phyloP scores from a whole-genome alignment of 2,888 invertebrate species.

The Troides oblongomaculatus region DNA sequence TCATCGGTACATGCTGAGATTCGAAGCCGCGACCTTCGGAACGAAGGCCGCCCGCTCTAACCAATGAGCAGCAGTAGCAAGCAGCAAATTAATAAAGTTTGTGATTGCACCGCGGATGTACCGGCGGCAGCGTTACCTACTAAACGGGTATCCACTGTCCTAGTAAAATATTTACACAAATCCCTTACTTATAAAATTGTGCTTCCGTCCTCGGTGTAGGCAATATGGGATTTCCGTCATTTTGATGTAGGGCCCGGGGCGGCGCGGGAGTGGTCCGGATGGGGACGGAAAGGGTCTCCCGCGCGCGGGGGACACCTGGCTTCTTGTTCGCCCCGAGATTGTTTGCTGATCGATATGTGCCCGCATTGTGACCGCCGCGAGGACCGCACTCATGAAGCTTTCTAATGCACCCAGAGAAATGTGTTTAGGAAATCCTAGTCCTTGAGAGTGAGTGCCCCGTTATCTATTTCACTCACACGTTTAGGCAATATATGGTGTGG shows the following conservation, averaged over 20 bases:
- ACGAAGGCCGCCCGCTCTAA: too few relatives aligned
- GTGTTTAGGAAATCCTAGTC: conserved; percentile 4
- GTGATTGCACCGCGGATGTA: conserved; percentile 35
- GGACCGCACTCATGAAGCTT: conserved; percentile 27
- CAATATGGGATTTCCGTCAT: conserved; percentile 79
- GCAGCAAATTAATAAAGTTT: conserved; percentile 69
- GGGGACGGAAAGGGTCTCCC: conserved; percentile 37
- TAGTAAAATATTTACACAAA: conserved; percentile 80
- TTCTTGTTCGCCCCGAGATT: conserved; percentile 50
- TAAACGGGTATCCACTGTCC: conserved; percentile 58
- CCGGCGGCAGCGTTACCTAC: not conserved
- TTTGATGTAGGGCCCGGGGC: conserved; percentile 72
- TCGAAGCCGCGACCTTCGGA: too few relatives aligned
- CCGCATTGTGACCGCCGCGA: conserved; percentile 33
- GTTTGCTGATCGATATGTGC: conserved; percentile 66
- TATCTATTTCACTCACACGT: not conserved
- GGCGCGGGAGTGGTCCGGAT: conserved; percentile 44
- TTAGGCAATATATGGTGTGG: not conserved
- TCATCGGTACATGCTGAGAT: too few relatives aligned
- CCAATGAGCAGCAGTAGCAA: not conserved
- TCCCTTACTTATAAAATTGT: conserved; percentile 80
- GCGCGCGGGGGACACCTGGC: conserved; percentile 72
- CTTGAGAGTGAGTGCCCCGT: conserved; percentile 1
- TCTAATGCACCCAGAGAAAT: conserved; percentile 34
- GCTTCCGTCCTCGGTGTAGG: conserved; percentile 72